Evolutionary conservation across 1,140 invertebrate species (phyloP), one percentile per base, ranked within the genome.

Genomic region (Temnothorax longispinosus): DNA sequence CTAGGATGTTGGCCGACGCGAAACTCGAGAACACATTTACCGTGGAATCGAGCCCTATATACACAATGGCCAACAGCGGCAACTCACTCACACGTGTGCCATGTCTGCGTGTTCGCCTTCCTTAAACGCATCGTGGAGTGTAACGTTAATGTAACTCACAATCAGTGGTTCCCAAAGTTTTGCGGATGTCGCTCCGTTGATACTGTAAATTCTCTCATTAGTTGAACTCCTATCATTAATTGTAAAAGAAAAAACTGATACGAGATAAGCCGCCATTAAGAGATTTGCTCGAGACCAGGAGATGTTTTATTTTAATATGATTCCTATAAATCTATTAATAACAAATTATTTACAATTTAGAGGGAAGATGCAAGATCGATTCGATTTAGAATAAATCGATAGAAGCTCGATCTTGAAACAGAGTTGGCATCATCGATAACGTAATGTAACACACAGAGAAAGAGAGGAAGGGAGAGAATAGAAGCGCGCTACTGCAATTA

Each of bases 1-100:
- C n/a, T n/a, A 38, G 15, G 62, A 54, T 54, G 47, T 38, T 41
- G 18, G 47, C 32, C 7, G 35, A 21, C 8, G 35, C 18, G 64
- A 54, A 69, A 81, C 21, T 32, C 64, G 47, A 81, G 50, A 58
- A 81, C 35, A 69, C 77, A 54, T 71, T 67, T 81, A 81, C 50
- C 47, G 50, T 47, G 38, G n/a, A 69, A 41, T 81, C 38, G 21
- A 71, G 62, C 50, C 15, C 35, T 27, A 3, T 21, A 18, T n/a
- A 52, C n/a, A 78, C 35, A 58, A 1, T 41, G 50, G 0, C 7
- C 7, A 32, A 35, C 35, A 35, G 18, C 52, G 6, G 0, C 35
- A 13, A 1, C n/a, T 58, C 38, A 75, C 72, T 44, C n/a, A 76
- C 54, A 47, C 44, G 32, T 27, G 44, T 15, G 69, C 47, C 54